Evolutionary conservation across 30 jellyfish, hydroid and myxozoan species (phyloP).

Genomic region (Turritopsis dohrnii): DNA sequence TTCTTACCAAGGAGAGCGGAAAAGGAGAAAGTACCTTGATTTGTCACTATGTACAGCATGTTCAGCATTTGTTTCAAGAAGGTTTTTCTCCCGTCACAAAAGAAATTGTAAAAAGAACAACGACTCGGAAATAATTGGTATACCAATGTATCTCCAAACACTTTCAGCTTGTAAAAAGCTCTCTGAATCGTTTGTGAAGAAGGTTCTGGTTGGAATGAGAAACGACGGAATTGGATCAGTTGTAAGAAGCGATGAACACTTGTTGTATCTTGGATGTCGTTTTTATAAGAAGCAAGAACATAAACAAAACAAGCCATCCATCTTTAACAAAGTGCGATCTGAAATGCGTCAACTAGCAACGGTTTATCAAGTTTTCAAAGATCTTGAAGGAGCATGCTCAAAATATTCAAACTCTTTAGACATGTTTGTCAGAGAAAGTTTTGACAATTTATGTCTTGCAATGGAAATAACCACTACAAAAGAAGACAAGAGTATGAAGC

Average conservation of each 20-base stretch:
- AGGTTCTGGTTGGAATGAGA: not conserved
- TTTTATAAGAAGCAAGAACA: not conserved
- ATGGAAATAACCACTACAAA: not conserved
- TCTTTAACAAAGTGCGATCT: not conserved
- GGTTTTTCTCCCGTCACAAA: not conserved
- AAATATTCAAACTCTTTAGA: not conserved
- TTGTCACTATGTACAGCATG: not conserved
- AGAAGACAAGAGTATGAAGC: constrained; percentile 5
- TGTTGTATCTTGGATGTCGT: not conserved
- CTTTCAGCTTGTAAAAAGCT: not conserved
- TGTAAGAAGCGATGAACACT: not conserved
- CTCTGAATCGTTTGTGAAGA: not conserved
- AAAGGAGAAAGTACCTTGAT: constrained; percentile 8
- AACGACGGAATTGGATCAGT: constrained; percentile 5
- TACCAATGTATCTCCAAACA: not conserved
- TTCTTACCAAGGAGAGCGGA: constrained; percentile 10
- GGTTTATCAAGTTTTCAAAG: not conserved
- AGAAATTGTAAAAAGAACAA: not conserved
- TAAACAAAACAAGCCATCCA: not conserved
- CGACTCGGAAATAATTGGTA: not conserved
- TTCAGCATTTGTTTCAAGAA: constrained; percentile 1
- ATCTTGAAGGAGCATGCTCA: not conserved
- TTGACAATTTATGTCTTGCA: constrained; percentile 1
- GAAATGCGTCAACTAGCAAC: not conserved
- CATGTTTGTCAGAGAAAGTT: not conserved